phyloP scores from a whole-genome alignment of 2,888 invertebrate species.

The Oxyscelio sp. region DNA sequence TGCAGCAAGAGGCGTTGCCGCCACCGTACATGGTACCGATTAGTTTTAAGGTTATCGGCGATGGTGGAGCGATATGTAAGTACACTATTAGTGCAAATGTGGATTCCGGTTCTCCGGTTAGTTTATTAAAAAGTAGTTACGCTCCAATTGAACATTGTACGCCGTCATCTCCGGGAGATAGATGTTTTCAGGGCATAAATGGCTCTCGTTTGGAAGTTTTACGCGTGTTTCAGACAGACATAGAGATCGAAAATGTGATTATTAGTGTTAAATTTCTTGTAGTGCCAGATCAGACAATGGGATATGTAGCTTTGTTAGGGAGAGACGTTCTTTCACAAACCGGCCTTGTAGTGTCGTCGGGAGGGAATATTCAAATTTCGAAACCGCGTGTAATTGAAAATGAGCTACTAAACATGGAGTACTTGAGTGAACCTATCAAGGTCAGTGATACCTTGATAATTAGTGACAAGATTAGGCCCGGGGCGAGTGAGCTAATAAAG shows the following conservation, averaged over 20 bases:
- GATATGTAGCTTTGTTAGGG: conserved; percentile 21
- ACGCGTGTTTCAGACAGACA: not conserved
- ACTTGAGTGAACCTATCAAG: too few relatives aligned
- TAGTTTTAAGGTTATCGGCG: not conserved
- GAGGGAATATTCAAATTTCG: too few relatives aligned
- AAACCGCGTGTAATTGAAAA: too few relatives aligned
- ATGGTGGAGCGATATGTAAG: conserved; percentile 6
- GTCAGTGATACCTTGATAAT: too few relatives aligned
- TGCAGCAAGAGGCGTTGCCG: conserved; percentile 4
- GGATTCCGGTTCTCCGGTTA: conserved; percentile 7
- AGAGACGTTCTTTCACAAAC: too few relatives aligned
- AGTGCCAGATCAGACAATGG: conserved; percentile 19
- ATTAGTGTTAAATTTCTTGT: conserved; percentile 15
- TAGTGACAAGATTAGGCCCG: not conserved
- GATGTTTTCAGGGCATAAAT: not conserved
- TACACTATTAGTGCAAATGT: conserved; percentile 4
- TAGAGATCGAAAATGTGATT: not conserved
- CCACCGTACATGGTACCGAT: conserved; percentile 3
- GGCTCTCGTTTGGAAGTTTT: not conserved
- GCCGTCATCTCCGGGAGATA: conserved; percentile 6
- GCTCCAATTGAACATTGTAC: not conserved
- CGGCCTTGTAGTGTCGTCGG: too few relatives aligned
- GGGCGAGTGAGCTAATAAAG: not conserved
- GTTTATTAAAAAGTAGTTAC: not conserved
- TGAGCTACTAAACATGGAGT: too few relatives aligned